phyloP scores from a whole-genome alignment of 2,797 vertebrate species.

The Eulemur albifrons region DNA sequence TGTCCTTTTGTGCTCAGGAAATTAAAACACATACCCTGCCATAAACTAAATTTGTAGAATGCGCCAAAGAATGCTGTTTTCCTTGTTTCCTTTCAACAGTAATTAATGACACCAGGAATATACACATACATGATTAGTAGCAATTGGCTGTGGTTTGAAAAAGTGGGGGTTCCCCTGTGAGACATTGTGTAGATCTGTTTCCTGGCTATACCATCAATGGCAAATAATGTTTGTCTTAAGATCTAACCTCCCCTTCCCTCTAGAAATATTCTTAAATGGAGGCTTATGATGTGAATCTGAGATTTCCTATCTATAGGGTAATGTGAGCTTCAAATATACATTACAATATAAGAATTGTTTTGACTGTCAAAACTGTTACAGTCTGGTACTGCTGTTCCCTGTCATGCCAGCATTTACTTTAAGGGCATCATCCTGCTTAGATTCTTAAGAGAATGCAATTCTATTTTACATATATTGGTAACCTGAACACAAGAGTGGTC shows the following conservation, averaged over 20 bases:
- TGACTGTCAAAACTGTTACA: neutral
- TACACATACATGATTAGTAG: neutral
- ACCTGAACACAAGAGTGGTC: conserved; percentile 35
- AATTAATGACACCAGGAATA: neutral
- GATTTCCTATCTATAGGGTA: neutral
- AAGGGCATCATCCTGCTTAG: conserved; percentile 26
- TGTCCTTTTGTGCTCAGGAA: conserved; percentile 30
- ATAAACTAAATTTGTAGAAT: neutral
- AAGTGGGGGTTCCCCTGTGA: neutral
- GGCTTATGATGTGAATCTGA: conserved; percentile 12
- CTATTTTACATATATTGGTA: conserved; percentile 1
- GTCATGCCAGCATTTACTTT: conserved; percentile 26
- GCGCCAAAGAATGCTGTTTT: neutral
- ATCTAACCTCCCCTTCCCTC: neutral
- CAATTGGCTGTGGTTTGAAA: neutral
- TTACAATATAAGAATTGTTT: neutral
- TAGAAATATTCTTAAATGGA: conserved; percentile 50
- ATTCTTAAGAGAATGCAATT: conserved; percentile 53
- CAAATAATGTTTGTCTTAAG: conserved; percentile 37
- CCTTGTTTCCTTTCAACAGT: neutral
- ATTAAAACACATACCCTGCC: neutral
- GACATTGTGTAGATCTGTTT: neutral
- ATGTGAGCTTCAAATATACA: neutral
- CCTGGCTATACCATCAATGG: neutral
- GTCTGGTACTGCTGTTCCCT: neutral